Evolutionary conservation across 2,113 vertebrate genomes (phyloP), one percentile per base, ranked within the genome.

Genomic region (Zonotrichia leucophrys): DNA sequence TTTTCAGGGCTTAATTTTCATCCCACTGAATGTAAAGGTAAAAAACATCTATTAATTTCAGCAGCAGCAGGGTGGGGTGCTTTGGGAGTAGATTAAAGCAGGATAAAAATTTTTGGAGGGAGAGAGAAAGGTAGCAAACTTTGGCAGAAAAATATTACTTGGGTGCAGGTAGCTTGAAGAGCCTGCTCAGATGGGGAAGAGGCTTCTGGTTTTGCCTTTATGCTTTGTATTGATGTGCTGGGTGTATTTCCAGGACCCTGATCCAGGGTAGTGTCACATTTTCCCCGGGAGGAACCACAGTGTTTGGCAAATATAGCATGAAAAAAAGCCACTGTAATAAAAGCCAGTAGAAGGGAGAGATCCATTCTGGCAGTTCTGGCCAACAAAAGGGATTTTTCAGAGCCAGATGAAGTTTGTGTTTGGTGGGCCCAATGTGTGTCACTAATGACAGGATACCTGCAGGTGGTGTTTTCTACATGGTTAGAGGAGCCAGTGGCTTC

Each of bases 31-130:
- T 19, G 44, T 7, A 89, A 75, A 70, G 73, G 79, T 64, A 75
- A 78, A 90, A 90, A 92, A 56, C 56, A 77, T 35, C 85, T 52
- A 83, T 92, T 90, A 74, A 78, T 96, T 90, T 63, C 35, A 44
- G 85, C 3, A 8, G 78, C 66, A 75, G 81, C 84, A 75, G 79
- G 82, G 59, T 89, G 91, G 82, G 70, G 35, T 53, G 47, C 56
- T 88, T 70, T 81, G 85, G 79, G 85, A 92, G 7, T n/a, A 16
- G 53, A 68, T 91, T 53, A 89, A 89, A 89, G 79, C 9, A 33
- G 59, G 20, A 22, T 31, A 42, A 67, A 77, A 59, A 28, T 9
- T 42, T 83, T 64, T 35, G 44, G 74, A 39, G 52, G 46, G 63
- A 37, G 63, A n/a, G 62, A 30, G 28, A 41, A 41, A 49, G 20